Conservation (phyloP, 2,797 vertebrate species). For the Pogonophryne albipinna region DNA sequence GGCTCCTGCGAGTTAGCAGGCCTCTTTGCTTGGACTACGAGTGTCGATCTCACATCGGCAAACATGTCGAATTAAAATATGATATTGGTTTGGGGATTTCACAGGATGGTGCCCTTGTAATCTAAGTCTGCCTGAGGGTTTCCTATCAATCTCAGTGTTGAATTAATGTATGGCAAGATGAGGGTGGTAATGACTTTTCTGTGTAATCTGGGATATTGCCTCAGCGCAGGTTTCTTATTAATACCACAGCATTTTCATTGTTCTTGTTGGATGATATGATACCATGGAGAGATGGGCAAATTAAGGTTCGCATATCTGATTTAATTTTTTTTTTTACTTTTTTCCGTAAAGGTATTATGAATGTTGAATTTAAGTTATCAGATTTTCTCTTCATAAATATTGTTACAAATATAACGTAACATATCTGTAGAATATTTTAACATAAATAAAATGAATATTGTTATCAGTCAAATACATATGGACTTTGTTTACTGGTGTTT, state of each 20-base stretch:
- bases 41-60: conserved; percentile 58
- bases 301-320: neutral
- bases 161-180: conserved; percentile 63
- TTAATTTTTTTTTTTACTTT: too few species aligned
- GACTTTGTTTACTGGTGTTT: too few species aligned
- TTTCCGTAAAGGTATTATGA: too few species aligned
- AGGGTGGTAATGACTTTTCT: conserved; percentile 67
- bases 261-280: conserved; percentile 46
- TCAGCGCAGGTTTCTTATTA: conserved; percentile 41
- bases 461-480: too few species aligned
- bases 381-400: too few species aligned
- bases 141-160: conserved; percentile 59
- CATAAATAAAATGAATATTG: too few species aligned
- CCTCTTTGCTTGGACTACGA: conserved; percentile 30
- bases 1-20: conserved; percentile 33
- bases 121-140: conserved; percentile 64
- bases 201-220: conserved; percentile 67
- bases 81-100: conserved; percentile 76
- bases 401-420: too few species aligned
- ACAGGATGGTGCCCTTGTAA: conserved; percentile 61
- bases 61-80: conserved; percentile 71
- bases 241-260: conserved; percentile 33
- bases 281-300: neutral
- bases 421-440: too few species aligned
- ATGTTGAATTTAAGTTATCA: too few species aligned